phyloP scores from a whole-genome alignment of 2,888 invertebrate species.

The Aricia artaxerxes region DNA sequence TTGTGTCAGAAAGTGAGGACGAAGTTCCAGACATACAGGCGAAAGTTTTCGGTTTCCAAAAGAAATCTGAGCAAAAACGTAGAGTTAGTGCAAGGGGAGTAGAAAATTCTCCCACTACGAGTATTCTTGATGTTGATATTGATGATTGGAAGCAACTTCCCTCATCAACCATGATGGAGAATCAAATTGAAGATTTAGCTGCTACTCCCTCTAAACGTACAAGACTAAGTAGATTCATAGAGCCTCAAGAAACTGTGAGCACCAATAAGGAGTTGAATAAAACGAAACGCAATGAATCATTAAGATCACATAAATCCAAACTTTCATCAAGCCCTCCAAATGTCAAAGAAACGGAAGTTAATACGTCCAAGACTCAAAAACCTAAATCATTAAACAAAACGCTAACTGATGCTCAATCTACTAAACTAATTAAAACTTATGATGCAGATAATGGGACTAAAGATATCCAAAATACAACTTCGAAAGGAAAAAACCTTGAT shows the following conservation, averaged over 20 bases:
- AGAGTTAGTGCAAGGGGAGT: constrained; percentile 43
- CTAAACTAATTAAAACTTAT: neutral
- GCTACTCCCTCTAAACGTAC: constrained; percentile 53
- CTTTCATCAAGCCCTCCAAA: constrained; percentile 36
- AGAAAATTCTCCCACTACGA: constrained; percentile 54
- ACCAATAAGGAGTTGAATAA: constrained; percentile 30
- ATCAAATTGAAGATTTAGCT: constrained; percentile 50
- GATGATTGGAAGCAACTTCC: constrained; percentile 68
- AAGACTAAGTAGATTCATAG: constrained; percentile 53
- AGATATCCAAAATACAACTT: neutral
- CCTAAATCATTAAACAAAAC: constrained; percentile 36
- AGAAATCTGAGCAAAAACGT: constrained; percentile 45
- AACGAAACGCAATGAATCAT: constrained; percentile 32
- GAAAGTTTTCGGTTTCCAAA: constrained; percentile 58
- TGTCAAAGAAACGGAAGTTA: constrained; percentile 45
- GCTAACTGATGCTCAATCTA: neutral
- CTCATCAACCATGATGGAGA: constrained; percentile 72
- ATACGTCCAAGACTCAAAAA: constrained; percentile 46
- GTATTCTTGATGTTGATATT: constrained; percentile 63
- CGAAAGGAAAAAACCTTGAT: neutral
- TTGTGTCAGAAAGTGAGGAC: constrained; percentile 67
- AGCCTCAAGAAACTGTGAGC: constrained; percentile 48
- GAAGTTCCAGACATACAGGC: constrained; percentile 64
- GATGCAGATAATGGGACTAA: neutral
- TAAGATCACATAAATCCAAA: constrained; percentile 8